A percentile compares a stretch with the other conserved stretches of the same genome.
Evolutionary conservation across 2,113 vertebrate species (phyloP).

Genomic region (Gavialis gangeticus): DNA sequence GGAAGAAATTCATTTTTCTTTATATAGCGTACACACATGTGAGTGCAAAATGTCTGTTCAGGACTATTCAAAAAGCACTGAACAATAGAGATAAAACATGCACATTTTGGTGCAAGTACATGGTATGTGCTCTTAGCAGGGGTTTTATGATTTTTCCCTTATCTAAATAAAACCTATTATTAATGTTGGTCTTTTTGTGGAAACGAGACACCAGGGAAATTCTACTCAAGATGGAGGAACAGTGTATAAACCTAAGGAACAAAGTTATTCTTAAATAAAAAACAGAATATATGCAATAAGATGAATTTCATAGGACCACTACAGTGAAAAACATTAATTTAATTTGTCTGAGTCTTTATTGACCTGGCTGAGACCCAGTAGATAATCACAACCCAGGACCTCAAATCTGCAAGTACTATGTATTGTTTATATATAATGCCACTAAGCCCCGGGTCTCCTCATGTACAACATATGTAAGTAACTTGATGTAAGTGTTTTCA

Average conservation of each 20-base stretch:
- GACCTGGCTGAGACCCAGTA: accelerated
- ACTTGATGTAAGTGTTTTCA: accelerated
- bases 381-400: not conserved
- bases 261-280: not conserved
- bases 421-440: not conserved
- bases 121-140: not conserved
- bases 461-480: not conserved
- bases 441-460: not conserved
- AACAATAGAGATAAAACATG: accelerated
- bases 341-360: not conserved
- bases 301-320: not conserved
- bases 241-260: not conserved
- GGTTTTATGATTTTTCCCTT: not conserved
- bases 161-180: no score
- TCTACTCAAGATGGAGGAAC: not conserved
- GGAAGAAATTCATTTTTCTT: not conserved
- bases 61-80: not conserved
- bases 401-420: accelerated
- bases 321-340: not conserved
- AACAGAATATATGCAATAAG: not conserved
- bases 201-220: not conserved
- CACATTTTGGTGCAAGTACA: not conserved
- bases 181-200: not conserved
- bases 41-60: not conserved
- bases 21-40: not conserved